A percentile compares a stretch with the other conserved stretches of the same genome.
Evolutionary conservation across 2,888 invertebrate species (phyloP).

Genomic region (Oeneis ivallda): DNA sequence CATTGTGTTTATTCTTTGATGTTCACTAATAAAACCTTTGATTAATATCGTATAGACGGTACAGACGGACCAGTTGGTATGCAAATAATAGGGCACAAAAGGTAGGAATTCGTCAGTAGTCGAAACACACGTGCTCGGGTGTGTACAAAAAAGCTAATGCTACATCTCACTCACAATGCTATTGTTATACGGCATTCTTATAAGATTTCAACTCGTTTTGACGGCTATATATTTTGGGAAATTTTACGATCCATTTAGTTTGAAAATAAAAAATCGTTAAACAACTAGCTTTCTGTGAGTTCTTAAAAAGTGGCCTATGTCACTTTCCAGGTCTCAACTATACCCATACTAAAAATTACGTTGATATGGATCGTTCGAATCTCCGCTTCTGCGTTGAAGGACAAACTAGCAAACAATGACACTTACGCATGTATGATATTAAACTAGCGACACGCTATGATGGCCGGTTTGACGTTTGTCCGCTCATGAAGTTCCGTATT

Average conservation of each 20-base stretch:
- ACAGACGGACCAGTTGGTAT: conserved; percentile 70
- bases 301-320: too few relatives aligned
- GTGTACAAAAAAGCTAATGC: conserved; percentile 68
- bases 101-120: conserved; percentile 66
- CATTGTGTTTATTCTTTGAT: conserved; percentile 80
- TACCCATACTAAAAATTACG: too few relatives aligned
- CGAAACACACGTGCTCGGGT: conserved; percentile 75
- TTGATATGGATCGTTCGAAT: too few relatives aligned
- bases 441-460: too few relatives aligned
- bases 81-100: conserved; percentile 76
- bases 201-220: conserved; percentile 44
- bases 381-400: too few relatives aligned
- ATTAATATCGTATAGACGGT: conserved; percentile 79
- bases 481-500: too few relatives aligned
- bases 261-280: neutral
- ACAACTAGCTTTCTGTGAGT: neutral
- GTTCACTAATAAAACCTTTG: conserved; percentile 82
- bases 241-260: neutral
- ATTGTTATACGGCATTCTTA: conserved; percentile 62
- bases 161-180: conserved; percentile 70
- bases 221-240: conserved; percentile 18
- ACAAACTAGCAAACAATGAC: too few relatives aligned
- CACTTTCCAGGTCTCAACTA: too few relatives aligned
- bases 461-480: too few relatives aligned
- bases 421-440: too few relatives aligned